These are phyloP conservation scores for Hecatera dysodea DNA, from an alignment of 2,888 invertebrate species.

Conservation along the genomic window DNA sequence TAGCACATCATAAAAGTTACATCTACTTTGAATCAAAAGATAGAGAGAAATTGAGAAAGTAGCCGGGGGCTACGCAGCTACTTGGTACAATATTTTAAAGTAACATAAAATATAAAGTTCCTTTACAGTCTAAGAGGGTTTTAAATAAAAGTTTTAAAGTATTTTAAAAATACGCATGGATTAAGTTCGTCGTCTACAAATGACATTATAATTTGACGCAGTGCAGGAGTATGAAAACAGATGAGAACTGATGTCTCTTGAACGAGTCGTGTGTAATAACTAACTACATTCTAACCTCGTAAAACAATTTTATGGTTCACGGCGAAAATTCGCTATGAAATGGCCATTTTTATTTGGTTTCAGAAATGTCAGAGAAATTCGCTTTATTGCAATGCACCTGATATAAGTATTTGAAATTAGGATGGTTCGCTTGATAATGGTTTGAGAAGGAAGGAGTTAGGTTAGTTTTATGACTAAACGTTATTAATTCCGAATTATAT, in stretches of 20 bases:
- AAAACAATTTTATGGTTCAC: conserved; percentile 81
- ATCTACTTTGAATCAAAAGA: not conserved
- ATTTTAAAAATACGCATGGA: not conserved
- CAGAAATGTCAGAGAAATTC: conserved; percentile 33
- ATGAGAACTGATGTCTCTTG: conserved; percentile 47
- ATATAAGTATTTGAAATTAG: conserved; percentile 27
- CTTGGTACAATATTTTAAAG: conserved; percentile 6
- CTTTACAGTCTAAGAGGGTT: not conserved
- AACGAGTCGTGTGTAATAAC: conserved; percentile 74
- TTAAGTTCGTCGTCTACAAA: conserved; percentile 11
- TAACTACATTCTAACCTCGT: conserved; percentile 79
- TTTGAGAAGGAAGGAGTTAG: not conserved
- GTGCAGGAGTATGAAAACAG: conserved; percentile 70
- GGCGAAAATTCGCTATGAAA: conserved; percentile 77
- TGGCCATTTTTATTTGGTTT: conserved; percentile 72
- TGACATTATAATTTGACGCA: conserved; percentile 66
- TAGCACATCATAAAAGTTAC: conserved; percentile 27
- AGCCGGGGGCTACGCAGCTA: conserved; percentile 1
- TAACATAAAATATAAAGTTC: not conserved
- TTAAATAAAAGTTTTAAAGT: not conserved
- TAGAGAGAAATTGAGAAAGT: not conserved
- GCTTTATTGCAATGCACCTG: conserved; percentile 33
- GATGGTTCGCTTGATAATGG: not conserved
- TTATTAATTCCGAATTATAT: no score
- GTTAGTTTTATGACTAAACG: no score